phyloP scores from a whole-genome alignment of 1,140 invertebrate genomes.

The Zaprionus vittiger region DNA sequence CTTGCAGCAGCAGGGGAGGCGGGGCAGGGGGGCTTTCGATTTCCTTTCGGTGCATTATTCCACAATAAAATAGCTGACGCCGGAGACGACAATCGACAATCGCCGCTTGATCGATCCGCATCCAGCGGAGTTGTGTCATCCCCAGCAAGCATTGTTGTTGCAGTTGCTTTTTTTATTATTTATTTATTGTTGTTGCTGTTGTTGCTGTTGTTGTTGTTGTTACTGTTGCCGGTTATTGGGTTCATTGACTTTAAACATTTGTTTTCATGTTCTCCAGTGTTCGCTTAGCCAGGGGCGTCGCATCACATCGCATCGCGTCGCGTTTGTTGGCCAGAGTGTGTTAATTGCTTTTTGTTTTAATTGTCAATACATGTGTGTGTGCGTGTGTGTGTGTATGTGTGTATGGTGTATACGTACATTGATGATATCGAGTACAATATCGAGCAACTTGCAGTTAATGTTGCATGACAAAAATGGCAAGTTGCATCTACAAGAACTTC shows the following conservation, averaged over 20 bases:
- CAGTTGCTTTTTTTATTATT: constrained; percentile 1
- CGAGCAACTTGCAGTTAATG: not conserved
- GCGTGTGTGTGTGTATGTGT: not conserved
- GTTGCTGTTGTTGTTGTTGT: constrained; percentile 1
- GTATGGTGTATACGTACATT: not conserved
- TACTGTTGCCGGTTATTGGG: constrained; percentile 31
- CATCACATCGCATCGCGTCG: constrained; percentile 36
- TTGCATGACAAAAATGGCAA: not conserved
- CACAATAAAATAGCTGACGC: constrained; percentile 40
- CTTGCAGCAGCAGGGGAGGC: not conserved
- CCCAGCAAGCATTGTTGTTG: constrained; percentile 7
- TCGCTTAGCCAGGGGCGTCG: constrained; percentile 30
- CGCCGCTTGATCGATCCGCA: constrained; percentile 60
- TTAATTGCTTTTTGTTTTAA: constrained; percentile 80
- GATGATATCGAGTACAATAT: not conserved
- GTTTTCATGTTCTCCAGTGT: constrained; percentile 48
- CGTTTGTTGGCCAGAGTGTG: constrained; percentile 19
- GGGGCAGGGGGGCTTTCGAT: constrained; percentile 18
- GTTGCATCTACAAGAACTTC: not conserved
- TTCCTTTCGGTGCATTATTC: constrained; percentile 18
- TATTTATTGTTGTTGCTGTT: constrained; percentile 10
- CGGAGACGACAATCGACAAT: constrained; percentile 25
- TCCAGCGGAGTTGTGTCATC: constrained; percentile 47
- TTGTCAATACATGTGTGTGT: constrained; percentile 58
- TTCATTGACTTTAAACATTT: constrained; percentile 72